phyloP scores from a whole-genome alignment of 2,113 vertebrate species.

The Ovis aries region ARS-UI_Ramb_v3.0 NC_056056.1:11201001-11201500 shows the following conservation, averaged over 20 bases:
- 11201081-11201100: neutral
- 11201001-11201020: neutral
- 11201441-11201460: neutral
- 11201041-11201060: neutral
- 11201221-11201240: neutral
- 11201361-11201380: neutral
- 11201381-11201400: neutral
- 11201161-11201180: neutral
- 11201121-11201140: neutral
- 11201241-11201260: neutral
- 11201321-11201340: neutral
- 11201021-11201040: neutral
- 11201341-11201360: neutral
- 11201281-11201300: neutral
- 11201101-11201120: neutral
- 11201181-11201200: neutral
- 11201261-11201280: neutral
- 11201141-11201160: neutral
- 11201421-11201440: neutral
- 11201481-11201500: neutral
- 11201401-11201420: neutral
- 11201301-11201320: neutral
- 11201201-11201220: neutral
- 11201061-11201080: neutral
- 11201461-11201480: slow-evolving; percentile 18